Conservation (phyloP, 2,113 vertebrate species). For the Embiotoca jacksoni region DNA sequence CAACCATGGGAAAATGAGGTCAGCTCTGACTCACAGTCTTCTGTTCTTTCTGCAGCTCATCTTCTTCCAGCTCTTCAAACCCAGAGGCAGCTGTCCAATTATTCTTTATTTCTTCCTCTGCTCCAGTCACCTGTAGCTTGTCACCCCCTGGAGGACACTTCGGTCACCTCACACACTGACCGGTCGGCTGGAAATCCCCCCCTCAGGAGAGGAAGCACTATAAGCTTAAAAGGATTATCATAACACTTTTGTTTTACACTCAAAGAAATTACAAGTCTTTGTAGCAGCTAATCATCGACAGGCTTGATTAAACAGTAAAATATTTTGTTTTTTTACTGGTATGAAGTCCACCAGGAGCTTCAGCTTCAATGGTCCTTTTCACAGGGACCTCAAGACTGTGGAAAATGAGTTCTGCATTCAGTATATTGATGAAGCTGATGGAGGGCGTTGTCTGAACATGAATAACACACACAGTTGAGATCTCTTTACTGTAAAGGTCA, state of each 20-base stretch:
- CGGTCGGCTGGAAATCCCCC: slow-evolving; percentile 11
- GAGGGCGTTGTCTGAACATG: too few relatives aligned
- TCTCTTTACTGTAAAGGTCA: background rate
- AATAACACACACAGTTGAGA: background rate
- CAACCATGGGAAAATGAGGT: slow-evolving; percentile 27
- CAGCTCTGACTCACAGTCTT: slow-evolving; percentile 45
- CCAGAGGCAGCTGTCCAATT: background rate
- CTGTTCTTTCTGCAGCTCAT: slow-evolving; percentile 23
- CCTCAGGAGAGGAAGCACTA: slow-evolving; percentile 9
- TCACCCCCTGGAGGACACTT: slow-evolving; percentile 60
- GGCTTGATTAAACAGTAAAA: slow-evolving; percentile 2
- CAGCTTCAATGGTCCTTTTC: background rate
- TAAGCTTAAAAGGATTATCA: slow-evolving; percentile 18
- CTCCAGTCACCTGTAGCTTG: slow-evolving; percentile 42
- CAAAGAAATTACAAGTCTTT: slow-evolving; percentile 9
- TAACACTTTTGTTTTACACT: slow-evolving; percentile 14
- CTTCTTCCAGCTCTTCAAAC: slow-evolving; percentile 5
- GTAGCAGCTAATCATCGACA: slow-evolving; percentile 6
- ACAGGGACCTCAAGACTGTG: background rate
- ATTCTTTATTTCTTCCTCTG: background rate
- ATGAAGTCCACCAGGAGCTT: background rate
- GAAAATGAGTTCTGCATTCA: background rate
- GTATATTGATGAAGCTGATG: background rate
- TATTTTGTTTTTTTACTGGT: background rate
- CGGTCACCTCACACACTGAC: slow-evolving; percentile 21